These are phyloP conservation scores for Habrosyne pyritoides DNA, from an alignment of 2,888 invertebrate species.

Conservation along the genomic window DNA sequence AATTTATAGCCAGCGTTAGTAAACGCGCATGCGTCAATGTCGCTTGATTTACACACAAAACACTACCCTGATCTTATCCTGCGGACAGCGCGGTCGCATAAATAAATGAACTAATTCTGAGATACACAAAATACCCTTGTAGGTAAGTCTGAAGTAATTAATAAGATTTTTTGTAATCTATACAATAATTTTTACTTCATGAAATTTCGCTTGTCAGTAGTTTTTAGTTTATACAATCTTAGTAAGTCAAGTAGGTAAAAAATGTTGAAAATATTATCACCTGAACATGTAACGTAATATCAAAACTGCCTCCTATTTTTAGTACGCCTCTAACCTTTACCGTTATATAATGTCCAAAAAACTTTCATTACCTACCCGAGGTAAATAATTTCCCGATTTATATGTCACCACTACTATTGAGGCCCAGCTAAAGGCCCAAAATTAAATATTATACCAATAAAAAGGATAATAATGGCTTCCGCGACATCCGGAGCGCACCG, in stretches of 20 bases:
- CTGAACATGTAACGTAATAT: not conserved
- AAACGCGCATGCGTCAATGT: conserved; percentile 44
- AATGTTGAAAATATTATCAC: not conserved
- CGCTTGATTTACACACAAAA: conserved; percentile 49
- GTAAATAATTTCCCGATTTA: conserved; percentile 76
- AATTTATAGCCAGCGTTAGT: conserved; percentile 21
- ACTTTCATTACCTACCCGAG: conserved; percentile 30
- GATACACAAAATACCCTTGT: conserved; percentile 20
- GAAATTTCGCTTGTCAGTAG: too few species aligned
- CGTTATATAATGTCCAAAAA: conserved; percentile 4
- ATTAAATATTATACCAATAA: conserved; percentile 84
- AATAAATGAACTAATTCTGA: conserved; percentile 59
- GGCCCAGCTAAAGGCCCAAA: conserved; percentile 71
- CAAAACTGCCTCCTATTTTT: not conserved
- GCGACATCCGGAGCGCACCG: conserved; percentile 69
- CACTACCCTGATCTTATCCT: conserved; percentile 57
- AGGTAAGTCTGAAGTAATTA: conserved; percentile 1
- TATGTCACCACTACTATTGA: conserved; percentile 62
- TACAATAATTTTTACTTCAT: not conserved
- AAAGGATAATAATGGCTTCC: conserved; percentile 80
- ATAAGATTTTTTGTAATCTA: not conserved
- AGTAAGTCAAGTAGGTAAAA: too few species aligned
- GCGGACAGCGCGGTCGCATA: conserved; percentile 55
- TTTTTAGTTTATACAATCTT: too few species aligned
- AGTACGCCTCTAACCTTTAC: not conserved